A percentile compares a stretch with the other conserved stretches of the same genome.
Evolutionary conservation across 2,797 vertebrate genomes (phyloP).

Genomic region (Eulemur albifrons): DNA sequence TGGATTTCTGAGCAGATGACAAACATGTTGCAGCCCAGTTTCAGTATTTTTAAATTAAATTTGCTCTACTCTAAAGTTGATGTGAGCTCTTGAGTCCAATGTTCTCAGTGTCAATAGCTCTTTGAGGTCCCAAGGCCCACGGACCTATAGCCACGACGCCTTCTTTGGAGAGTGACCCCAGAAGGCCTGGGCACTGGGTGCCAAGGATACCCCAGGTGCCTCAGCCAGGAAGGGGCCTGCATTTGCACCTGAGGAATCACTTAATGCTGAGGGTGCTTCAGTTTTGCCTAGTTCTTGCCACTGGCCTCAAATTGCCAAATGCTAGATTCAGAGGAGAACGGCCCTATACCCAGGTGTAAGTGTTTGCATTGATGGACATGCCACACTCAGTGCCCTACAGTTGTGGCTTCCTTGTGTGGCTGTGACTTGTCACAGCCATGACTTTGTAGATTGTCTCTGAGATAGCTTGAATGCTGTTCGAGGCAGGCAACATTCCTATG

Average conservation of each 20-base stretch:
- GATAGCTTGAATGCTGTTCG: background rate
- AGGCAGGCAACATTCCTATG: background rate
- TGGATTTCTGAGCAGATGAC: background rate
- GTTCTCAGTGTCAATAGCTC: background rate
- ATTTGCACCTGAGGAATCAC: background rate
- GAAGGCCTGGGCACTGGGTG: background rate
- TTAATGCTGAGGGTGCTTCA: background rate
- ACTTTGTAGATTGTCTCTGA: background rate
- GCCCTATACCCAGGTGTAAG: background rate
- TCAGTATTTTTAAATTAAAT: slow-evolving; percentile 4
- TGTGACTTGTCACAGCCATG: background rate
- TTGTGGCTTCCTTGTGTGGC: background rate
- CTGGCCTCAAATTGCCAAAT: background rate
- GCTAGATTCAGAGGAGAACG: background rate
- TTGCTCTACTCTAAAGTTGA: background rate
- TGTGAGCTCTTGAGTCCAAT: background rate
- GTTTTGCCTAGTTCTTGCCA: background rate
- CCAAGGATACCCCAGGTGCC: background rate
- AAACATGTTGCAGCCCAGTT: background rate
- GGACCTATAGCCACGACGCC: background rate
- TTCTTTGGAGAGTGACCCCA: background rate
- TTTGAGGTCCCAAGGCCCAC: background rate
- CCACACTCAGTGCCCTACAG: background rate
- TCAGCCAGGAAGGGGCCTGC: background rate
- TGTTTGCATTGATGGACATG: background rate